Percentiles rank a stretch among this genome's conserved stretches.
phyloP scores from a whole-genome alignment of 1,140 invertebrate species.

The Maconellicoccus hirsutus region DNA sequence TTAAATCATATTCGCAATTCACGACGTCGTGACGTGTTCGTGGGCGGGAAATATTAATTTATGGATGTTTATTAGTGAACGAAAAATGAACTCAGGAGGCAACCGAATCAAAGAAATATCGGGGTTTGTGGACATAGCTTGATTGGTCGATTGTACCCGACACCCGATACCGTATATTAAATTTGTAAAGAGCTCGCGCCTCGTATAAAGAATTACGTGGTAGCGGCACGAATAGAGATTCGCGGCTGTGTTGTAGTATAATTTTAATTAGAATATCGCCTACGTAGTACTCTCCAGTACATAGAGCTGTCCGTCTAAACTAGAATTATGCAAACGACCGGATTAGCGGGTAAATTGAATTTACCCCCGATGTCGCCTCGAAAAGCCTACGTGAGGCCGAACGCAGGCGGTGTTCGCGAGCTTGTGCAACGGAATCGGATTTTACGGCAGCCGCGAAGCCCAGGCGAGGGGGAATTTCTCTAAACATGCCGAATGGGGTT shows the following conservation, averaged over 20 bases:
- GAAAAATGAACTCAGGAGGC: too few species aligned
- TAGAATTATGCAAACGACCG: slow-evolving; percentile 1
- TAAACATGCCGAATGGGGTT: not conserved
- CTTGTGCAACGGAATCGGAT: slow-evolving; percentile 7
- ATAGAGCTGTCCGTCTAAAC: not conserved
- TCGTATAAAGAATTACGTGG: not conserved
- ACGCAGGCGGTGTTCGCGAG: not conserved
- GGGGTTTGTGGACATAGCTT: too few species aligned
- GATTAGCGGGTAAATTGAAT: slow-evolving; percentile 8
- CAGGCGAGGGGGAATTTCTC: not conserved
- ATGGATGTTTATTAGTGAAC: not conserved
- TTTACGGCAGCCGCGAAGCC: not conserved
- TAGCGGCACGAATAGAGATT: not conserved
- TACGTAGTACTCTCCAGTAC: not conserved
- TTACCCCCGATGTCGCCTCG: not conserved
- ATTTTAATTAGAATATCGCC: slow-evolving; percentile 9
- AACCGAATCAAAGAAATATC: too few species aligned
- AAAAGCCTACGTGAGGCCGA: not conserved
- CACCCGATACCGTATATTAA: not conserved
- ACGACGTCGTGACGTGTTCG: too few species aligned
- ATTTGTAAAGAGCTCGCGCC: not conserved
- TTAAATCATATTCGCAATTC: too few species aligned
- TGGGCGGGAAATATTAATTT: not conserved
- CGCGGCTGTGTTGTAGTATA: not conserved
- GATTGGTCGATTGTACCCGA: too few species aligned